phyloP scores from a whole-genome alignment of 2,888 invertebrate species.

The Catocala nupta region DNA sequence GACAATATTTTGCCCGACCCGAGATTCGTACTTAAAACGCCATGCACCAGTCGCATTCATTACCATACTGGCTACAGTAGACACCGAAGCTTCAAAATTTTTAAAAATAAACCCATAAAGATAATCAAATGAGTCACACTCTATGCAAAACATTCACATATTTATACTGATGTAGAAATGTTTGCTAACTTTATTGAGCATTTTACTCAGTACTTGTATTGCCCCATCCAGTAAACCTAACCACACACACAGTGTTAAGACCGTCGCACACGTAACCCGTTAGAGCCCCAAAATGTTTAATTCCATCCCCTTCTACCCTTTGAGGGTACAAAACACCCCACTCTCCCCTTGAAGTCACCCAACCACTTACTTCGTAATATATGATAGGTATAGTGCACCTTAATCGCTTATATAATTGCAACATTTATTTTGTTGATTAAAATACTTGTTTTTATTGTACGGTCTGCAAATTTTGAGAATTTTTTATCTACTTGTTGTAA shows the following conservation, averaged over 20 bases:
- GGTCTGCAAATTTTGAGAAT: constrained; percentile 53
- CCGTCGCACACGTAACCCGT: constrained; percentile 81
- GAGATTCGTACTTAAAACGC: too few relatives aligned
- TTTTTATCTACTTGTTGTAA: background rate
- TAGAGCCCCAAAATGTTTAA: constrained; percentile 84
- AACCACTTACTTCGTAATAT: constrained; percentile 80
- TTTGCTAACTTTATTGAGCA: too few relatives aligned
- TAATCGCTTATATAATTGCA: constrained; percentile 85
- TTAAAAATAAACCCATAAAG: too few relatives aligned
- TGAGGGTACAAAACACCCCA: constrained; percentile 54
- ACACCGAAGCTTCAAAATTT: too few relatives aligned
- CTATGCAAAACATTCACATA: too few relatives aligned
- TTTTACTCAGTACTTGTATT: constrained; percentile 8
- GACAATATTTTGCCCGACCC: too few relatives aligned
- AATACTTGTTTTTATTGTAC: constrained; percentile 74
- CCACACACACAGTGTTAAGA: constrained; percentile 62
- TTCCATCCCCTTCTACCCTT: constrained; percentile 71
- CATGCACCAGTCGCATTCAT: too few relatives aligned
- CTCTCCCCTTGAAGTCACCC: constrained; percentile 59
- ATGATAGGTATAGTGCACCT: constrained; percentile 82
- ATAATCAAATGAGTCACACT: too few relatives aligned
- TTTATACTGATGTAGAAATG: too few relatives aligned
- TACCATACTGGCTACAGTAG: too few relatives aligned
- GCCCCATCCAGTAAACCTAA: constrained; percentile 59
- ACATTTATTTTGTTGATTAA: constrained; percentile 86